These are phyloP conservation scores for Subanguina moxae DNA, from an alignment of 1,140 invertebrate genomes.

Conservation along the genomic window DNA sequence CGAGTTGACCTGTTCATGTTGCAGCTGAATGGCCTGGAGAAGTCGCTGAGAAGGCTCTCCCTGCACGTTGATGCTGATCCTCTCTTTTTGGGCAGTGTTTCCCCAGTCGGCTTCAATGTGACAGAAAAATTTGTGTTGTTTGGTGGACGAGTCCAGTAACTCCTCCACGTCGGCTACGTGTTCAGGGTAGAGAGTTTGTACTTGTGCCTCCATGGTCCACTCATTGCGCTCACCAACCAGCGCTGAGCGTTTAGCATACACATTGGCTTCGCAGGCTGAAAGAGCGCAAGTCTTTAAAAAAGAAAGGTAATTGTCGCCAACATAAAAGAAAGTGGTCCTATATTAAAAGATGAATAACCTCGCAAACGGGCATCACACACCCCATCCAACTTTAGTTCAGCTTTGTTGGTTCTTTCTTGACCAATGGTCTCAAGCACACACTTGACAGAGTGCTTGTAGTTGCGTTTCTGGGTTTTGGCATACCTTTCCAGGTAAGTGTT, in stretches of 20 bases:
- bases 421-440: constrained; percentile 20
- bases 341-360: too few relatives aligned
- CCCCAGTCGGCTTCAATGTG: constrained; percentile 26
- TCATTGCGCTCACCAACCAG: constrained; percentile 15
- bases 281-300: too few relatives aligned
- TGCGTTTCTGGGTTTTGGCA: neutral
- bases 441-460: constrained; percentile 29
- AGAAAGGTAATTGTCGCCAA: too few relatives aligned
- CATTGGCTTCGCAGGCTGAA: constrained; percentile 19
- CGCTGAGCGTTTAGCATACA: constrained; percentile 21
- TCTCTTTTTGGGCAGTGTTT: constrained; percentile 19
- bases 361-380: constrained; percentile 27
- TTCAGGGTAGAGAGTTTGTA: constrained; percentile 13
- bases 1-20: neutral
- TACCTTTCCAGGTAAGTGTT: neutral
- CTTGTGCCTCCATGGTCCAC: constrained; percentile 18
- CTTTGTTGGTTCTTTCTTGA: constrained; percentile 12
- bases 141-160: constrained; percentile 2
- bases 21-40: neutral
- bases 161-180: constrained; percentile 11
- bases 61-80: constrained; percentile 26
- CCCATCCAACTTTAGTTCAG: constrained; percentile 19
- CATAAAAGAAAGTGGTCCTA: too few relatives aligned
- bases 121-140: constrained; percentile 20
- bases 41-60: constrained; percentile 6